Evolutionary conservation across 2,113 vertebrate genomes (phyloP).

Genomic region (Rhadina sibilatrix): DNA sequence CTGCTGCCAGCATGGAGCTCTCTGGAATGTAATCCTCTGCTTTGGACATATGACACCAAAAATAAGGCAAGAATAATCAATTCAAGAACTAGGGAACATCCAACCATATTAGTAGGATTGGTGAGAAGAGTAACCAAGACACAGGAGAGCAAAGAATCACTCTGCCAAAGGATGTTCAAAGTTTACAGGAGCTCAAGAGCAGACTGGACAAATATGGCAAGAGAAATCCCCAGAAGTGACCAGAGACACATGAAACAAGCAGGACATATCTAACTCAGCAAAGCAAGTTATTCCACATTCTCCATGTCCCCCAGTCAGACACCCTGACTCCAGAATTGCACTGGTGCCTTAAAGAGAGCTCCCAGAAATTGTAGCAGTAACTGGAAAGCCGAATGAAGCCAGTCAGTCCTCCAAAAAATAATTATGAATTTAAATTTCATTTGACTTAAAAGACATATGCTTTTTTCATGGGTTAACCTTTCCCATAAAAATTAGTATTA

Average conservation of each 20-base stretch:
- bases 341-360: background rate
- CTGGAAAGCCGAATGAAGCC: background rate
- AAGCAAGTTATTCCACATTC: background rate
- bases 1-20: background rate
- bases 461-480: background rate
- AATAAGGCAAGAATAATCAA: background rate
- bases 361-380: background rate
- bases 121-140: background rate
- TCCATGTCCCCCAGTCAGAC: background rate
- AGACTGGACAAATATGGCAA: background rate
- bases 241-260: background rate
- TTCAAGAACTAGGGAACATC: background rate
- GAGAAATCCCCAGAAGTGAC: background rate
- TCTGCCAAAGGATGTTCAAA: background rate
- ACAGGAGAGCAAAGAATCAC: background rate
- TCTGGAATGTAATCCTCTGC: background rate
- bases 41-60: background rate
- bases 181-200: background rate
- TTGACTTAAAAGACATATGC: background rate
- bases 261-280: background rate
- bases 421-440: background rate
- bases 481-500: background rate
- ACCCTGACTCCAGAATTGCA: background rate
- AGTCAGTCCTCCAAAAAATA: background rate
- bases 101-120: fast-evolving